Evolutionary conservation across 2,888 invertebrate species (phyloP), one percentile per base, ranked within the genome.

Genomic region (Dynastes hyllus): DNA sequence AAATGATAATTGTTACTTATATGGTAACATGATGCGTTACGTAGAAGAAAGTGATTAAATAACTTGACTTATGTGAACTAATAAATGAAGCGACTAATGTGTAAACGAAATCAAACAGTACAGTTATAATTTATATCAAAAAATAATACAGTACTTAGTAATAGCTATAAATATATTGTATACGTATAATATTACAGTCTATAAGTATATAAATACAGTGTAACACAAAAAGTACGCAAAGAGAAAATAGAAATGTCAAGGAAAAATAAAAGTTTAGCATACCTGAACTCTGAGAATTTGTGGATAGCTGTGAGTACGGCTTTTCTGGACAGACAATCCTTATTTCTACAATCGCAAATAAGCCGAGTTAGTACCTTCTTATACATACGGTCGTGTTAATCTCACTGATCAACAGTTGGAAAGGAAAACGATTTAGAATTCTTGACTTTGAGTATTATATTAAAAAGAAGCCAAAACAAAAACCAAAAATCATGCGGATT

Each of bases 281-380:
- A 94, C 94, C 94, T 93, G 93, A 93, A 88, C 92, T 91, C 89
- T 93, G 93, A 84, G 93, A 93, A 89, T 93, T 93, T 90, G 93
- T 93, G 87, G 93, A 93, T 86, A 93, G 92, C 90, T 93, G 93
- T 88, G 93, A 93, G 90, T 92, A 93, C 89, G 93, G 92, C 92
- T 93, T 94, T 90, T 93, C 93, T 89, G 93, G 93, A 91, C 93
- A 93, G 90, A 93, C 92, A 92, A 93, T 93, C 93, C 93, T 93
- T 92, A 93, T 92, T 91, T 94, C 93, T 94, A 92, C 89, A 91
- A 87, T 88, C 85, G 87, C 87, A 88, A 88, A 88, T 86, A 88
- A 87, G 88, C 88, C 84, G 85, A 86, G 89, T 89, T 89, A 89
- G 88, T 89, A 86, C 84, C n/a, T n/a, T n/a, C n/a, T n/a, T n/a